Evolutionary conservation across 2,888 invertebrate species (phyloP), one percentile per base, ranked within the genome.

Genomic region (Stictocephala bisonia): DNA sequence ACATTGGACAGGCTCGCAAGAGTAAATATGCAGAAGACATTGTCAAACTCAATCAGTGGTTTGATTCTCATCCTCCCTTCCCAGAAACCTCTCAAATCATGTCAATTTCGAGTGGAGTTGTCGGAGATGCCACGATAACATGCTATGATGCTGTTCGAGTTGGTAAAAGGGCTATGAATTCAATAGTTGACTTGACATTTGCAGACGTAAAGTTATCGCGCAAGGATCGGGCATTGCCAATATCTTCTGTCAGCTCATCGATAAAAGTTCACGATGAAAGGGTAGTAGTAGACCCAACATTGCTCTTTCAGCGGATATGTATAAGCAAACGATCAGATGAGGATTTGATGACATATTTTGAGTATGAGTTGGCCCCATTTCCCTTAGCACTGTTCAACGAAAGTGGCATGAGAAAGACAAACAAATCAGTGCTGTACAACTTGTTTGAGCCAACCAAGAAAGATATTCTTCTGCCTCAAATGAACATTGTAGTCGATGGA

Each of bases 71-170:
- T 67, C 35, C 72, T 71, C 80, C 80, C 40, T 81, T 81, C 71
- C 71, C 76, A 6, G 56, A 70, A 26, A 72, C 40, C n/a, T n/a
- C n/a, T n/a, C n/a, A n/a, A n/a, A n/a, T 20, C 4, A 13, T 44
- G 26, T 73, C 27, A 51, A 73, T 40, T 71, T 48, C 29, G 53
- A 75, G 50, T 15, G 58, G 26, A 18, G 24, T 22, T 22, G 50
- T 50, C 53, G 68, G 31, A 50, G 27, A 24, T 7, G 64, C 72
- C 40, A 72, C 72, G 64, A 78, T 81, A 31, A 81, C 82, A 77
- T 82, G 81, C 72, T 75, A 82, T 72, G 69, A 76, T 74, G 80
- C 81, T 18, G 76, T 72, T 74, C 79, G 81, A 76, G 77, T 77
- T 70, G 81, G 81, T 50, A 78, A 76, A 74, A 31, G 53, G 20